Evolutionary conservation across 2,797 vertebrate genomes (phyloP).

Genomic region (Epinephelus malabaricus): DNA sequence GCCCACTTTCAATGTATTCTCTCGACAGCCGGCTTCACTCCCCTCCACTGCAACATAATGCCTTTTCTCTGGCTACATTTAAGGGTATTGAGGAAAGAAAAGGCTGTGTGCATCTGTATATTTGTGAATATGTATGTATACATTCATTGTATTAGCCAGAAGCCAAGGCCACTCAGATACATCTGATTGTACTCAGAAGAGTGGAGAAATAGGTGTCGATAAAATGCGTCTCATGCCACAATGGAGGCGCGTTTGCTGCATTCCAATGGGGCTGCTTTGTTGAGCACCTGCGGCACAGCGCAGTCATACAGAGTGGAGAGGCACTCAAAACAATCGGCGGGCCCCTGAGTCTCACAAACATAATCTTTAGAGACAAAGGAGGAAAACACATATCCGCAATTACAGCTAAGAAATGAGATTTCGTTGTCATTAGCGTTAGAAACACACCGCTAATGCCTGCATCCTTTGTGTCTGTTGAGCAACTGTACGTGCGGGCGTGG

Average conservation of each 20-base stretch:
- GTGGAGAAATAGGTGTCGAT: constrained; percentile 60
- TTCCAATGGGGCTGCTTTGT: constrained; percentile 66
- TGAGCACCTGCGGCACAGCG: constrained; percentile 56
- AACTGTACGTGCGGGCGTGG: background rate
- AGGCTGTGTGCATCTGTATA: constrained; percentile 9
- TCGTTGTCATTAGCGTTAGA: constrained; percentile 43
- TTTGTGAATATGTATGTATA: constrained; percentile 29
- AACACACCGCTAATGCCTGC: constrained; percentile 23
- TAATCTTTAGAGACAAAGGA: constrained; percentile 56
- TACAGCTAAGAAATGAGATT: constrained; percentile 47
- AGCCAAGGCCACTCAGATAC: constrained; percentile 61
- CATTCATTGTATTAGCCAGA: constrained; percentile 52
- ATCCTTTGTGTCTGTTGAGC: background rate
- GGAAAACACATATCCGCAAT: constrained; percentile 54
- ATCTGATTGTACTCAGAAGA: constrained; percentile 64
- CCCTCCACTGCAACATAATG: constrained; percentile 20
- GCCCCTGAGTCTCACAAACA: constrained; percentile 56
- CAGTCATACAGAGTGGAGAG: constrained; percentile 59
- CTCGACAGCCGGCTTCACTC: constrained; percentile 17
- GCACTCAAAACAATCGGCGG: constrained; percentile 63
- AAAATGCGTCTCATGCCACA: constrained; percentile 56
- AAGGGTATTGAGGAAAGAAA: constrained; percentile 14
- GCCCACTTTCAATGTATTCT: constrained; percentile 26
- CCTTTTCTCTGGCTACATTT: constrained; percentile 35
- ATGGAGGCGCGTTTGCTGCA: constrained; percentile 48